These are phyloP conservation scores for Vulpes vulpes DNA, from an alignment of 2,113 vertebrate species.

Conservation along the genomic window DNA sequence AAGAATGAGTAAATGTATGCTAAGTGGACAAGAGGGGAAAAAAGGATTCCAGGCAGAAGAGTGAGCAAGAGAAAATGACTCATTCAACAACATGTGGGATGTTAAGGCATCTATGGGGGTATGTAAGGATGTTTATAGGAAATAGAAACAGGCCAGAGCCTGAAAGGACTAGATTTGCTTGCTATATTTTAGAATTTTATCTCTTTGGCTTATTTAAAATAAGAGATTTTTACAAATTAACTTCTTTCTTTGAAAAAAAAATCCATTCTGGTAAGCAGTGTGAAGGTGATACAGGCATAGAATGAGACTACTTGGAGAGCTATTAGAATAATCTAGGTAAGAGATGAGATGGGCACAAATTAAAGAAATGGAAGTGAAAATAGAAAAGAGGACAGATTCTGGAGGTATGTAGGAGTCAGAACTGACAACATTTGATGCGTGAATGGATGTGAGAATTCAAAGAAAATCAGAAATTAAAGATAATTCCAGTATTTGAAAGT, in stretches of 20 bases:
- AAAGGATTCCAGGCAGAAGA: not conserved
- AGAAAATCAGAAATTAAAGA: conserved; percentile 6
- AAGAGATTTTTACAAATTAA: not conserved
- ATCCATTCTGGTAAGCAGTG: not conserved
- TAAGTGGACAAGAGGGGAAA: not conserved
- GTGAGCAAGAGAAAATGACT: not conserved
- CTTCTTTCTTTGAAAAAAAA: not conserved
- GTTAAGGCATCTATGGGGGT: not conserved
- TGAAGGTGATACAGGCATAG: not conserved
- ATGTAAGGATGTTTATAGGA: not conserved
- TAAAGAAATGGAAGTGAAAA: not conserved
- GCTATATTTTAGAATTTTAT: conserved; percentile 24
- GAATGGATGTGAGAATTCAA: not conserved
- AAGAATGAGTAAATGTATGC: not conserved
- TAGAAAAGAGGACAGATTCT: not conserved
- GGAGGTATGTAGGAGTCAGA: not conserved
- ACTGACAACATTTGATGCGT: not conserved
- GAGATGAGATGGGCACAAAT: not conserved
- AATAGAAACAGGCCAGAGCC: not conserved
- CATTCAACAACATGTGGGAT: not conserved
- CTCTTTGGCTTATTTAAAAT: not conserved
- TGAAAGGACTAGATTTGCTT: conserved; percentile 4
- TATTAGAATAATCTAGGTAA: not conserved
- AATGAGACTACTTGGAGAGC: not conserved
- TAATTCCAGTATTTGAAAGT: not conserved